phyloP scores from a whole-genome alignment of 2,888 invertebrate species.

The Brachylomia viminalis region DNA sequence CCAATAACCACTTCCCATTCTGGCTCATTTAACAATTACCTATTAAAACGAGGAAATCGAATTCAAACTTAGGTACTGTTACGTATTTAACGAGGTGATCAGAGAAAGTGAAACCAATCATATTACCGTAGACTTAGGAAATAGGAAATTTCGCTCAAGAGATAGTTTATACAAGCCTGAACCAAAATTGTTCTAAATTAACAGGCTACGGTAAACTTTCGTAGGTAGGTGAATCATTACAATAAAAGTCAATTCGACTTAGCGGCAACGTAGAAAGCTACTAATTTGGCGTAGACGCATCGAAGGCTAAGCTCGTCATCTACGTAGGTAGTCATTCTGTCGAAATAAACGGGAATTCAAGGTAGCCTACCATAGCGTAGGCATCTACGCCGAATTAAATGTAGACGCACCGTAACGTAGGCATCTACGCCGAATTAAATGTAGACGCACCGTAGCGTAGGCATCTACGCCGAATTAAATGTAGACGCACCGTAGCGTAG shows the following conservation, averaged over 20 bases:
- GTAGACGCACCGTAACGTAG: too few relatives aligned
- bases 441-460: neutral
- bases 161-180: neutral
- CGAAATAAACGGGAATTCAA: neutral
- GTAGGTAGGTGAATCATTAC: too few relatives aligned
- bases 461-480: neutral
- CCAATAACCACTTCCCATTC: constrained; percentile 25
- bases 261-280: neutral
- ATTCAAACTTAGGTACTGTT: constrained; percentile 19
- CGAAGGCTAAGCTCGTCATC: neutral
- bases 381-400: too few relatives aligned
- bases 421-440: neutral
- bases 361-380: neutral
- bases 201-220: too few relatives aligned
- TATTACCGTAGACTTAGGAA: neutral
- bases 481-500: neutral
- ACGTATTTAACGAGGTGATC: constrained; percentile 5
- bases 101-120: constrained; percentile 39
- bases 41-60: constrained; percentile 26
- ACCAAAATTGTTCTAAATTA: too few relatives aligned
- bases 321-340: neutral
- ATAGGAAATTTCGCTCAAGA: neutral
- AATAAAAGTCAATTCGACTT: neutral
- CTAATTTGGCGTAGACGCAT: neutral
- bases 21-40: constrained; percentile 28